Base-by-base conservation (phyloP, 1,140 invertebrate species). In the Cyrtorhinus lividipennis region DNA sequence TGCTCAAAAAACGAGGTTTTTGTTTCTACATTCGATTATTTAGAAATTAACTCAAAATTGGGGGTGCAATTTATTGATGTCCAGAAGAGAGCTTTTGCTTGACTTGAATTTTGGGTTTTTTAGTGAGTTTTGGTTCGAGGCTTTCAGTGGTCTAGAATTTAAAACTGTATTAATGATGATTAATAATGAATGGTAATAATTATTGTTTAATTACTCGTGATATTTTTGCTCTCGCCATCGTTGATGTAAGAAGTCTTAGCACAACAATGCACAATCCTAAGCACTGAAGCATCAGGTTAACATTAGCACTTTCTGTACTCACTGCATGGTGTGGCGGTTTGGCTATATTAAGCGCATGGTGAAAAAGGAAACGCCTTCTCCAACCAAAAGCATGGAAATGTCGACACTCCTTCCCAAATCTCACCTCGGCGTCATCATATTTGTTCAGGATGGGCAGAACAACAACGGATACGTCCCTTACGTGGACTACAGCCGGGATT, bases 381-480 rank as follows among this genome's bases (percentile, higher is more conserved):
- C n/a, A n/a, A n/a, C n/a, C 48, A 53, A 53, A 15, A 53, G 20
- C 5, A 12, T 44, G 38, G 8, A 44, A 44, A 44, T 10, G n/a
- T 44, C 38, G 38, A 10, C 38, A 44, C 38, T 10, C 8, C 38
- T 44, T 44, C 38, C 8, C 8, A 44, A 53, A 12, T 13, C 48
- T 53, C 10, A 53, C 48, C 20, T 53, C 12, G 20, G 20, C 10
- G 18, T 22, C 10, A 15, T 22, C 12, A 53, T 53, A n/a, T 53
- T 53, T 44, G 67, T 84, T 73, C 72, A 89, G 86, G 81, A 85
- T 70, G 85, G 86, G 62, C 85, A 86, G 70, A 88, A 88, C 72
- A 87, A 85, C 74, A 92, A 92, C 68, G 90, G 89, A 23, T 92
- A 92, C 73, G 87, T 90, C 27, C 87, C 88, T 13, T 92, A 92